Conservation (phyloP, 2,113 vertebrate genomes). For the Siphamia tubifer region DNA sequence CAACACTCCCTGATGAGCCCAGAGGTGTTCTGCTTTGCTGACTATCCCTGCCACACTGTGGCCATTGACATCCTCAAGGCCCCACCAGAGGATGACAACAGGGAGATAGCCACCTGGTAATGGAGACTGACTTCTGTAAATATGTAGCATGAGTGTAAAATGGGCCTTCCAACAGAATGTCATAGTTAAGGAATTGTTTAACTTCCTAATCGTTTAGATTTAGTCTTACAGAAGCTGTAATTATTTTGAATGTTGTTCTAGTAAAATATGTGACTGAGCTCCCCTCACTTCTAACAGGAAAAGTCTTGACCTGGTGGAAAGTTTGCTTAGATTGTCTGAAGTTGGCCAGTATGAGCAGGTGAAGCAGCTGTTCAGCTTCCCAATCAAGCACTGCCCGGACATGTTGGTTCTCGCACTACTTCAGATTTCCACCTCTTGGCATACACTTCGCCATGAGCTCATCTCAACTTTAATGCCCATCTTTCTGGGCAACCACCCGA, state of each 20-base stretch:
- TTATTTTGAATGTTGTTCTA: neutral
- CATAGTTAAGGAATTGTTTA: neutral
- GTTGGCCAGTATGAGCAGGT: slow-evolving; percentile 98
- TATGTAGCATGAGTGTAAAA: neutral
- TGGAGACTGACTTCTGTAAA: neutral
- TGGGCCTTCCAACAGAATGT: neutral
- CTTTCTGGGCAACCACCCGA: slow-evolving; percentile 98
- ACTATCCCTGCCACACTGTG: slow-evolving; percentile 95
- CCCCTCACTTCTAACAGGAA: slow-evolving; percentile 81
- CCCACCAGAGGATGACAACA: slow-evolving; percentile 98
- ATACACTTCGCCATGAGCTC: slow-evolving; percentile 96
- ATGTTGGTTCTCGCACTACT: slow-evolving; percentile 96
- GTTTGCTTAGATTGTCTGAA: slow-evolving; percentile 92
- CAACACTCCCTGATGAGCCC: slow-evolving; percentile 98
- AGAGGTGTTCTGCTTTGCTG: slow-evolving; percentile 97
- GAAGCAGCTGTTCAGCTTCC: slow-evolving; percentile 98
- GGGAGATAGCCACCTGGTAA: slow-evolving; percentile 99
- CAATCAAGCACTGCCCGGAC: slow-evolving; percentile 98
- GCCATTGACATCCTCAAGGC: slow-evolving; percentile 98
- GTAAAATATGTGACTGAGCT: neutral
- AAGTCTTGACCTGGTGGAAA: slow-evolving; percentile 98
- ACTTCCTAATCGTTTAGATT: neutral
- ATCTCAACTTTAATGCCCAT: slow-evolving; percentile 99
- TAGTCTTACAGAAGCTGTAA: too few species aligned
- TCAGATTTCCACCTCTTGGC: slow-evolving; percentile 98